These are phyloP conservation scores for Rotaria macrura DNA, from an alignment of 2,888 invertebrate species.

Conservation along the genomic window DNA sequence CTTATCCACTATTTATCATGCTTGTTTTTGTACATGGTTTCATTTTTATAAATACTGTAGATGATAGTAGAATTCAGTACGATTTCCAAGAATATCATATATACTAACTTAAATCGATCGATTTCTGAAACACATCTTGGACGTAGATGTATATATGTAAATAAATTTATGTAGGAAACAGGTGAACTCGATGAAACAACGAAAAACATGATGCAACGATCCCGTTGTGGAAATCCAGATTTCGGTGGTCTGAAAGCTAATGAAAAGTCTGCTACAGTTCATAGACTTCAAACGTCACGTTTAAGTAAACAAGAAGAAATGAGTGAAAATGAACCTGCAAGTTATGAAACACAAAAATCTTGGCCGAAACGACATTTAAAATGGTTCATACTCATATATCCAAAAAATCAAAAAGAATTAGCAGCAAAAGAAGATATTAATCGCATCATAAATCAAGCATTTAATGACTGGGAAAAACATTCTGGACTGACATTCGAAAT, in stretches of 20 bases:
- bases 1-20: too few species aligned
- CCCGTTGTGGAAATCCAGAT: slow-evolving; percentile 20
- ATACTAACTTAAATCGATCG: background rate
- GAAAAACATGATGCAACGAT: background rate
- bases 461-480: slow-evolving; percentile 24
- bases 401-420: background rate
- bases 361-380: background rate
- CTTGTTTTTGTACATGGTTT: too few species aligned
- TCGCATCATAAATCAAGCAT: slow-evolving; percentile 6
- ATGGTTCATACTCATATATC: slow-evolving; percentile 12
- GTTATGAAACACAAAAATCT: background rate
- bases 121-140: too few species aligned
- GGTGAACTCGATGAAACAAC: background rate
- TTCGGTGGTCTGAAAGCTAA: background rate
- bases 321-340: background rate
- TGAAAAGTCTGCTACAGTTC: background rate
- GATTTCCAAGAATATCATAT: too few species aligned
- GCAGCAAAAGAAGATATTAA: background rate
- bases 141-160: background rate
- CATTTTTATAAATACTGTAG: too few species aligned
- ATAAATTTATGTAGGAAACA: background rate
- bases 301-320: background rate
- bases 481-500: slow-evolving; percentile 11
- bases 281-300: background rate
- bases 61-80: too few species aligned